Evolutionary conservation across 2,797 vertebrate genomes (phyloP), one percentile per base, ranked within the genome.

Genomic region (Siniperca undulata): DNA sequence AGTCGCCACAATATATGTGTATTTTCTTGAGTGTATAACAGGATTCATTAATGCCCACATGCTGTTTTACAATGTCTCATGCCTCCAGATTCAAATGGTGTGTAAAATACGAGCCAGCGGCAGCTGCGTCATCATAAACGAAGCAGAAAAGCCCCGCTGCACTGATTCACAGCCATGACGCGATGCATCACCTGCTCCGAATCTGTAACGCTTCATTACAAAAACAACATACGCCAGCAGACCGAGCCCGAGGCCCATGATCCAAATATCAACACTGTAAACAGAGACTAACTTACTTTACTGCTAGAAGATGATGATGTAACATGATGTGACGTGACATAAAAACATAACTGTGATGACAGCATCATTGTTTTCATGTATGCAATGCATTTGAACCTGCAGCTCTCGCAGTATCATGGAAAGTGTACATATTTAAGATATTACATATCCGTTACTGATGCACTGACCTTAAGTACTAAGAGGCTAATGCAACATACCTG

Each of bases 1-100:
- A 86, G 61, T 86, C 79, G 44, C 52, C 22, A 34, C 3, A 19
- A 48, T 68, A 16, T 42, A 40, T 16, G 64, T 66, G n/a, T 64
- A 8, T 61, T 73, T 83, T 58, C 48, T 58, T 56, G 48, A 82
- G 78, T 68, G 76, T 50, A 12, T 75, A 81, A 80, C 76, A 44
- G 55, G 72, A 81, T 38, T 70, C 77, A 71, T 78, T 85, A 89
- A 85, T 64, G 69, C 67, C 40, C 65, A 46, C 71, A 53, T 56
- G 69, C 79, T 87, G 48, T 65, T 89, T 91, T 86, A 90, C 74
- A 75, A 60, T n/a, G 58, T 73, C 69, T 78, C 66, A 81, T 50
- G 87, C 71, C 79, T 83, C 62, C 74, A 75, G 34, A 86, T 93
- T 84, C 44, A 85, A 90, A 90, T 83, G 87, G 91, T 87, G 81